Base-by-base conservation (phyloP, 53 echinoderm and acorn worm genomes). In the Holothuria leucospilota region DNA sequence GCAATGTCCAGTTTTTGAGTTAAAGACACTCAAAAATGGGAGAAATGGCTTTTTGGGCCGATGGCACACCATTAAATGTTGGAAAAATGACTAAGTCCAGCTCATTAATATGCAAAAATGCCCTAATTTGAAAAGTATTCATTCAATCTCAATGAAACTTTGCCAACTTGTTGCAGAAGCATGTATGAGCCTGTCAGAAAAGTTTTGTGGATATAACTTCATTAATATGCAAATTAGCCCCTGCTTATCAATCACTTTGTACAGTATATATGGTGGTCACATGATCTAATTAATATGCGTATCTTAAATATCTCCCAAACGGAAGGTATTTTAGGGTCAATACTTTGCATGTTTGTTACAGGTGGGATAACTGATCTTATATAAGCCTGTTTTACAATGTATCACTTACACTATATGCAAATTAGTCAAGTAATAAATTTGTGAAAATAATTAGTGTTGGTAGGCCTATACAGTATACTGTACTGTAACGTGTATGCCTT, bases 21-120 rank as follows among this genome's bases (percentile, higher is more conserved):
- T 9, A 64, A 64, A 64, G 64, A 8, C 13, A 9, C 8, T 25
- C 64, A 12, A 64, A 64, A 23, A 25, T 64, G 64, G 64, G 14
- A 16, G 15, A 64, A 64, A 64, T 64, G 11, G 64, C 64, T 64
- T 64, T 64, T 64, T 64, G 14, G 9, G 64, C 24, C 8, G 28
- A 64, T 64, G 64, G 23, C 64, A 23, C 24, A 64, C 64, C 11
- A 9, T 0, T 13, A 64, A 64, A 25, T 23, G 23, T 5, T 64
- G 64, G 9, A 64, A 64, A 64, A 64, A 64, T 64, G 64, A 63
- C 63, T 63, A 63, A 63, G 63, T 64, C 64, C 64, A 64, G 64
- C 64, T 64, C 64, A 64, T 64, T 64, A 64, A 64, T 64, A 64
- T 64, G 64, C 64, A 64, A 64, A 64, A 64, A 8, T 64, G 20